Conservation (phyloP, 1,140 invertebrate genomes). For the Nasonia vitripennis region DNA sequence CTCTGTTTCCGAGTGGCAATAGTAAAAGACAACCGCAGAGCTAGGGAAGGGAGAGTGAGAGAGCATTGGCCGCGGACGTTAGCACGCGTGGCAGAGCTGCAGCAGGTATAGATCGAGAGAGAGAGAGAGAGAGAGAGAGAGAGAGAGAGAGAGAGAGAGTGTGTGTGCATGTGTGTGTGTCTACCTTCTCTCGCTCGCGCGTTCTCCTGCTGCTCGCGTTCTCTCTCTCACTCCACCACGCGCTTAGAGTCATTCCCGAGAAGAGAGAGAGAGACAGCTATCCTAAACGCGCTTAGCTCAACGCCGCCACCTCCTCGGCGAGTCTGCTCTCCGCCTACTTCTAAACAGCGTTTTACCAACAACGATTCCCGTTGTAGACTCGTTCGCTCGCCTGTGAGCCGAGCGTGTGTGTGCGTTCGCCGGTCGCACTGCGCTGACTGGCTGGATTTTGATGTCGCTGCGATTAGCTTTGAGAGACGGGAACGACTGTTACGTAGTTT, state of each 20-base stretch:
- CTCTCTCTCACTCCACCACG: slow-evolving; percentile 44
- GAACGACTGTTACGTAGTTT: background rate
- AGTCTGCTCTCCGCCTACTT: slow-evolving; percentile 65
- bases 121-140: background rate
- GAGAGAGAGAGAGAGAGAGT: background rate
- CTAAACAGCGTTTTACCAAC: slow-evolving; percentile 73
- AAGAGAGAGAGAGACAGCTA: slow-evolving; percentile 57
- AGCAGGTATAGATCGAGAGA: slow-evolving; percentile 15
- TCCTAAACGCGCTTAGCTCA: slow-evolving; percentile 72
- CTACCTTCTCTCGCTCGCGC: background rate
- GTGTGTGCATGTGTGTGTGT: background rate
- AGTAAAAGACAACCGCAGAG: slow-evolving; percentile 14
- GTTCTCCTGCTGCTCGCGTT: slow-evolving; percentile 55
- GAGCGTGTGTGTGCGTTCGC: background rate
- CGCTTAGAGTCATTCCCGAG: slow-evolving; percentile 37
- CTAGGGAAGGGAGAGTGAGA: background rate
- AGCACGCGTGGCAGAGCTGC: background rate
- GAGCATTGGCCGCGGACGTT: slow-evolving; percentile 5
- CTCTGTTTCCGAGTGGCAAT: slow-evolving; percentile 1
- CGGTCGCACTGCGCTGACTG: background rate
- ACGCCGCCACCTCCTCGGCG: slow-evolving; percentile 63
- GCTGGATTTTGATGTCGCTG: background rate
- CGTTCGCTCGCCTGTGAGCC: background rate
- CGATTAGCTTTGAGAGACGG: background rate
- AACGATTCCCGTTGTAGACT: slow-evolving; percentile 56